Evolutionary conservation across 2,797 vertebrate species (phyloP), one percentile per base, ranked within the genome.

Genomic region (Hapalemur alaotrensis): DNA sequence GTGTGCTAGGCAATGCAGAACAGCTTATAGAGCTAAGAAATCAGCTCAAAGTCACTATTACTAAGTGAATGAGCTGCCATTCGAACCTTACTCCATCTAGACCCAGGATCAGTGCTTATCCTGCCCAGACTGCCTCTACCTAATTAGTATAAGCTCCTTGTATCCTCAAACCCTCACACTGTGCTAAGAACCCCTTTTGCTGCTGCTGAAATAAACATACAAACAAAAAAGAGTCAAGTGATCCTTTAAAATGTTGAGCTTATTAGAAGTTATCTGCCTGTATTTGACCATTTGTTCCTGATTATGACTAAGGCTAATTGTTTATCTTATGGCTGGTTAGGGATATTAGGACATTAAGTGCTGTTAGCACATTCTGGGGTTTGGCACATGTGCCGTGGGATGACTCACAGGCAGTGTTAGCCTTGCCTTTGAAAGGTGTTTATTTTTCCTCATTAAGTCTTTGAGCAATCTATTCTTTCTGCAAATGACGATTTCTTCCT

Each of bases 361-460:
- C 61, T 69, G 73, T 86, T 69, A 57, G 61, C 72, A 78, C 90
- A 48, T 70, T 84, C 65, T 80, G 52, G 75, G 59, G 5, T 54
- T 85, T 86, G 83, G 93, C 63, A 43, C 83, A 38, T 41, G n/a
- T 87, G 92, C 38, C 41, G 79, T 9, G 32, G 57, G 80, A 67
- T 96, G 97, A 95, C 46, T 96, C 93, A 59, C 6, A 43, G 48
- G 30, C 50, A 87, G 91, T 35, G n/a, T 52, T 75, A 38, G 75
- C 32, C 65, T 72, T 79, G 92, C 50, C 50, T 95, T 76, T 93
- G 83, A 92, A 81, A 93, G 90, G 84, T 78, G 81, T 95, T 97
- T 93, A 57, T 92, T 85, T 93, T 84, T 63, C 91, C 95, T 73
- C 91, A 65, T 93, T 86, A 91, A 86, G 50, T 63, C 84, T 69